Base-by-base conservation (phyloP, 1,140 invertebrate genomes). In the Argopecten irradians region DNA sequence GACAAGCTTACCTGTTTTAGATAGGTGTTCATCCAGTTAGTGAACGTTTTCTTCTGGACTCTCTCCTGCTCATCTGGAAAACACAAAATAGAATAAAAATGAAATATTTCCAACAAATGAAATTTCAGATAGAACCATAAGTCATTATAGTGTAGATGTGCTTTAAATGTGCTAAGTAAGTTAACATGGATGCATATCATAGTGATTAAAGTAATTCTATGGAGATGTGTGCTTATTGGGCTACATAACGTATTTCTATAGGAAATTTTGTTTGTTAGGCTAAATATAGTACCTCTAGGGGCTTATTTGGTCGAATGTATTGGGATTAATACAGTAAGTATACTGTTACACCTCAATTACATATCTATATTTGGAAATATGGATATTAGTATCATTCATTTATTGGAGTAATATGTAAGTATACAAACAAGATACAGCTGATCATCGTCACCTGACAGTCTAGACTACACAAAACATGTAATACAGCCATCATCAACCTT, bases 11-110 rank as follows among this genome's bases (percentile, higher is more conserved):
- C 98, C 96, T 98, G 98, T 28, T 97, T 96, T 34, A 98, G 96
- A 95, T 98, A 98, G 82, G 98, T 98, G 96, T 99, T 98, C 92
- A 98, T 98, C 98, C 98, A 98, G 97, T 98, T 99, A 85, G 98
- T 97, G 95, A 98, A 99, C 1, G 98, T 98, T 96, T 98, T 99
- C 96, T 98, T 98, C 95, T 99, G 98, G 89, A 99, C 98, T 95
- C 98, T 98, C 95, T 99, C 98, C 93, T 98, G 96, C 96, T 99
- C 99, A 97, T 99, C 99, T 99, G 97, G 86, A 96, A 95, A 83
- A 33, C 86, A 92, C 90, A 90, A 92, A 19, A 33, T 84, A 82
- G 13, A 86, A 34, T 36, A 28, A 85, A 39, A 22, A 35, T 39
- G 33, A 33, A 55, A 13, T 55, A 33, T 28, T 36, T 36, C 32